A percentile compares a stretch with the other conserved stretches of the same genome.
Evolutionary conservation across 2,797 vertebrate genomes (phyloP).

Genomic region (Siniperca obscura): DNA sequence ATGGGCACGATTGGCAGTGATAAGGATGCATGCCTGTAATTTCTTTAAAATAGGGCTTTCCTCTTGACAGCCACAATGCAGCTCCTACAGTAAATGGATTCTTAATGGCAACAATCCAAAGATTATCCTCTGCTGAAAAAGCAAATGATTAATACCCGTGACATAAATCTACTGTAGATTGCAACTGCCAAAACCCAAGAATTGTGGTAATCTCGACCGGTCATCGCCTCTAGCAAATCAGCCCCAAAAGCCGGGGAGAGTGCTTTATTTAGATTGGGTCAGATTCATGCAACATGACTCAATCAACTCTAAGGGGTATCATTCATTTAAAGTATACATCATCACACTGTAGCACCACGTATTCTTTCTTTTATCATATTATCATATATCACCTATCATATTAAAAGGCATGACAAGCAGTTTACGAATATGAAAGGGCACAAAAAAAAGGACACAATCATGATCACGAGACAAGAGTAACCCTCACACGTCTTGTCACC

Average conservation of each 20-base stretch:
- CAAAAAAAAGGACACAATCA: not conserved
- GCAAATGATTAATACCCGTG: slow-evolving; percentile 64
- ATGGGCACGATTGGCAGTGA: not conserved
- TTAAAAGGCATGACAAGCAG: not conserved
- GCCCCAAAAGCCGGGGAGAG: slow-evolving; percentile 65
- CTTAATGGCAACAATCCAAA: slow-evolving; percentile 49
- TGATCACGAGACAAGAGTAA: slow-evolving; percentile 4
- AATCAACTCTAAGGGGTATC: slow-evolving; percentile 19
- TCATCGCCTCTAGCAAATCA: slow-evolving; percentile 53
- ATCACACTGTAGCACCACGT: slow-evolving; percentile 8
- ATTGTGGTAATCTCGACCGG: slow-evolving; percentile 71
- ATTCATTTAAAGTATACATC: slow-evolving; percentile 34
- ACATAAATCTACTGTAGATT: slow-evolving; percentile 72
- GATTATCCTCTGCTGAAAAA: slow-evolving; percentile 59
- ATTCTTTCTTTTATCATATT: slow-evolving; percentile 27
- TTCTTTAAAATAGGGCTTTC: slow-evolving; percentile 44
- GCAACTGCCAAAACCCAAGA: slow-evolving; percentile 73
- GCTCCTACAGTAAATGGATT: slow-evolving; percentile 42
- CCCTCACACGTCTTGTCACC: slow-evolving; percentile 14
- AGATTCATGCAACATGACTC: slow-evolving; percentile 47
- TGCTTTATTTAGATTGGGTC: slow-evolving; percentile 74
- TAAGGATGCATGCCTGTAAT: slow-evolving; percentile 25
- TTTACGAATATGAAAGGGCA: not conserved
- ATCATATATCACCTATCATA: too few species aligned
- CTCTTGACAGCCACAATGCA: slow-evolving; percentile 29